These are phyloP conservation scores for Diaphora mendica DNA, from an alignment of 2,888 invertebrate genomes.

Conservation along the genomic window DNA sequence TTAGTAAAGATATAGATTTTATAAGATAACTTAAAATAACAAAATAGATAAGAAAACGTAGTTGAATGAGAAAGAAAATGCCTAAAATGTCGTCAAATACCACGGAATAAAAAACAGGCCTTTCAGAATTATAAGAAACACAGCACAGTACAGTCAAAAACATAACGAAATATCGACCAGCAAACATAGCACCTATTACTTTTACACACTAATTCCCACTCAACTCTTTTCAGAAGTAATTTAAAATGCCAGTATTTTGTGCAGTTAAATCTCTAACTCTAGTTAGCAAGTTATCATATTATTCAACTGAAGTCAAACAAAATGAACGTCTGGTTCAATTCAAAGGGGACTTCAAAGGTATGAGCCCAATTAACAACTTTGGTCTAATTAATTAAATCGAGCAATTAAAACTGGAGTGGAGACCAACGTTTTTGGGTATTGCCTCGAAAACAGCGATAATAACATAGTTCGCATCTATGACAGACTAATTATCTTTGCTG, in stretches of 20 bases:
- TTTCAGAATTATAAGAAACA: neutral
- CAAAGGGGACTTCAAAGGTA: constrained; percentile 39
- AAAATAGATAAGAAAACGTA: too few species aligned
- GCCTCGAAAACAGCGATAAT: constrained; percentile 27
- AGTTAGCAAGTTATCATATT: neutral
- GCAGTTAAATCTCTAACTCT: neutral
- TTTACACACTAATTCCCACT: neutral
- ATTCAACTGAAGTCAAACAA: neutral
- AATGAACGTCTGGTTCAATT: constrained; percentile 7
- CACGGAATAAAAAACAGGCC: neutral
- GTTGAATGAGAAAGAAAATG: too few species aligned
- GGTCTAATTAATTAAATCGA: constrained; percentile 45
- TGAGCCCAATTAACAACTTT: constrained; percentile 50
- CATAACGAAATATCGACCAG: neutral
- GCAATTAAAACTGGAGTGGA: constrained; percentile 43
- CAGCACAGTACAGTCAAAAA: neutral
- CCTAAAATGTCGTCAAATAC: neutral
- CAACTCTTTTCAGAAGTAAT: neutral
- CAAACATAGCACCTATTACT: neutral
- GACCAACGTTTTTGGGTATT: constrained; percentile 34
- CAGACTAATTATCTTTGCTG: constrained; percentile 34
- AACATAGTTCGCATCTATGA: constrained; percentile 23
- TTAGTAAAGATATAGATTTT: too few species aligned
- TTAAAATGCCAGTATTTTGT: neutral
- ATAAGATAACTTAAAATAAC: too few species aligned